phyloP scores from a whole-genome alignment of 2,797 vertebrate genomes.

The Amazonetta brasiliensis region DNA sequence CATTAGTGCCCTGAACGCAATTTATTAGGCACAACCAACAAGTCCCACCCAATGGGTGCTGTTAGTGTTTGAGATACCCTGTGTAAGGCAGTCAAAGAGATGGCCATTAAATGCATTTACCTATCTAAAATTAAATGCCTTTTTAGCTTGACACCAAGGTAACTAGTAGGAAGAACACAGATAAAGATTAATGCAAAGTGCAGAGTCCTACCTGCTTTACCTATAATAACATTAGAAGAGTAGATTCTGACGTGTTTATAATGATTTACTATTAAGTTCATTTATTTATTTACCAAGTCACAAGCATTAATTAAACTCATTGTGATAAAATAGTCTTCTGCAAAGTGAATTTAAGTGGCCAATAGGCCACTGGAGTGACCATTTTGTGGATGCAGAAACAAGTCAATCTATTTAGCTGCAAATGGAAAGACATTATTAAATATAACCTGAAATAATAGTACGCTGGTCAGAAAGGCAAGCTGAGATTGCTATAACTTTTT shows the following conservation, averaged over 20 bases:
- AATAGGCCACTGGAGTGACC: not conserved
- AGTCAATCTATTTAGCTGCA: not conserved
- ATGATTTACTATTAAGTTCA: not conserved
- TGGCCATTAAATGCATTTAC: not conserved
- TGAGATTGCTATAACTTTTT: not conserved
- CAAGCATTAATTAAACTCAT: not conserved
- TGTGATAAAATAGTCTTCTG: constrained; percentile 16
- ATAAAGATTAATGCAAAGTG: not conserved
- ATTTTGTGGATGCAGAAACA: not conserved
- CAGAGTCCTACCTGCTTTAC: not conserved
- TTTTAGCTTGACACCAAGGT: not conserved
- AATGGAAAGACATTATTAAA: not conserved
- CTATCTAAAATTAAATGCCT: not conserved
- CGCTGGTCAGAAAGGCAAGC: not conserved
- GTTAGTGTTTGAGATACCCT: not conserved
- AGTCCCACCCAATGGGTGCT: not conserved
- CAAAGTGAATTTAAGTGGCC: not conserved
- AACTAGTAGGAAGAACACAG: not conserved
- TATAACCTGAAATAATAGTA: not conserved
- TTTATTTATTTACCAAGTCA: not conserved
- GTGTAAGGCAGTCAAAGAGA: not conserved
- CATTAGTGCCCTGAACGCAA: not conserved
- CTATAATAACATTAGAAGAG: not conserved
- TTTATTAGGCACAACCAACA: not conserved
- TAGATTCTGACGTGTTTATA: not conserved